These are phyloP conservation scores for Setipinna tenuifilis DNA, from an alignment of 2,797 vertebrate species.

Conservation along the genomic window DNA sequence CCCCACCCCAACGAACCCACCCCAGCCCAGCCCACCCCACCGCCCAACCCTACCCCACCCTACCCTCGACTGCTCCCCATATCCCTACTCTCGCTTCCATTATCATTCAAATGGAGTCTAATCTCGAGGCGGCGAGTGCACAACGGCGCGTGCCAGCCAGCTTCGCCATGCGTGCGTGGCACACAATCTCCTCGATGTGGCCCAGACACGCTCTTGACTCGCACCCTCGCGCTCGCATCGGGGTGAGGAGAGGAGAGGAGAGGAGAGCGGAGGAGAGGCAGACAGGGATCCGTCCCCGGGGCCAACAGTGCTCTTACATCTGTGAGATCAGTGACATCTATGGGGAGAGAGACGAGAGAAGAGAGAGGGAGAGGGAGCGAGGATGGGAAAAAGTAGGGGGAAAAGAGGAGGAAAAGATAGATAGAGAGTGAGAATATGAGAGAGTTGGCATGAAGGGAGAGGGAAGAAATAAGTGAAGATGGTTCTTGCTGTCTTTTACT, in stretches of 20 bases:
- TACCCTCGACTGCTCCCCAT: neutral
- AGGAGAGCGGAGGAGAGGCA: neutral
- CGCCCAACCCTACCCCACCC: neutral
- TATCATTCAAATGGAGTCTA: conserved; percentile 22
- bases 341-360: neutral
- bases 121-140: neutral
- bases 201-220: neutral
- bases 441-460: too few relatives aligned
- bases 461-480: too few relatives aligned
- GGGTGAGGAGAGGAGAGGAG: neutral
- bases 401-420: conserved; percentile 22
- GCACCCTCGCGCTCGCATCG: neutral
- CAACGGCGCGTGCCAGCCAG: neutral
- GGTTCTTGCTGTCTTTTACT: too few relatives aligned
- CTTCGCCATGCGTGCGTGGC: neutral
- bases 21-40: neutral
- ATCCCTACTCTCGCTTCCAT: neutral
- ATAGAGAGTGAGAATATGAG: too few relatives aligned
- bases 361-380: conserved; percentile 13
- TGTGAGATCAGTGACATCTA: conserved; percentile 12
- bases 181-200: neutral
- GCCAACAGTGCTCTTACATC: conserved; percentile 11
- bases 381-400: neutral
- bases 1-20: neutral
- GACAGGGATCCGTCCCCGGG: neutral